Evolutionary conservation across 2,797 vertebrate species (phyloP).

Genomic region (Myiothlypis coronata): DNA sequence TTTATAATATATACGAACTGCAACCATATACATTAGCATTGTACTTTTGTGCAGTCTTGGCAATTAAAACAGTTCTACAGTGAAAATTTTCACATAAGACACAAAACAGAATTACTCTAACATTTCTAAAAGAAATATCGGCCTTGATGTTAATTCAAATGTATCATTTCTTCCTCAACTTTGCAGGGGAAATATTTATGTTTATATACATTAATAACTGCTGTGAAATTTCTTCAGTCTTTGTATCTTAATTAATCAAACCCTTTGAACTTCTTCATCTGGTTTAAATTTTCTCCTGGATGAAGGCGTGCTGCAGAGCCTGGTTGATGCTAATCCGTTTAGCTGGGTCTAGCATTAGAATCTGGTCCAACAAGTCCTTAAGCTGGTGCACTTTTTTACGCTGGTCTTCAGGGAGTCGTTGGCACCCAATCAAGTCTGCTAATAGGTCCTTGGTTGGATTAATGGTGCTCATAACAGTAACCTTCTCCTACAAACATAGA

Average conservation of each 20-base stretch:
- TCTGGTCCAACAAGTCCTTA: constrained; percentile 97
- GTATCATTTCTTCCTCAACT: constrained; percentile 82
- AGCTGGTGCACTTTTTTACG: constrained; percentile 98
- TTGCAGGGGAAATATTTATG: constrained; percentile 85
- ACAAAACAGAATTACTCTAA: constrained; percentile 81
- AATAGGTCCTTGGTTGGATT: constrained; percentile 99
- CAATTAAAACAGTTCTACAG: constrained; percentile 83
- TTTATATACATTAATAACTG: constrained; percentile 87
- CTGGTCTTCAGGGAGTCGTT: constrained; percentile 97
- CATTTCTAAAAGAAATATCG: constrained; percentile 83
- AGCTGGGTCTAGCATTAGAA: constrained; percentile 97
- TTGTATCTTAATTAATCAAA: constrained; percentile 83
- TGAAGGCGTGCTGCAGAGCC: constrained; percentile 97
- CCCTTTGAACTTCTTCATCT: constrained; percentile 80
- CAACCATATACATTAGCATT: constrained; percentile 78
- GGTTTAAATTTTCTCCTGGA: constrained; percentile 98
- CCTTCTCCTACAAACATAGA: constrained; percentile 89
- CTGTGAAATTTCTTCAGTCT: constrained; percentile 83
- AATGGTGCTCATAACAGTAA: constrained; percentile 99
- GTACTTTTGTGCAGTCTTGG: constrained; percentile 81
- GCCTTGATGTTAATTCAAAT: constrained; percentile 81
- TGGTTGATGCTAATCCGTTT: constrained; percentile 99
- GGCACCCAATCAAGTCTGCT: constrained; percentile 93
- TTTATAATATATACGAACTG: constrained; percentile 75
- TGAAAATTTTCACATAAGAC: constrained; percentile 81